Conservation (phyloP, 2,113 vertebrate genomes). For the Mionectes macconnelli region DNA sequence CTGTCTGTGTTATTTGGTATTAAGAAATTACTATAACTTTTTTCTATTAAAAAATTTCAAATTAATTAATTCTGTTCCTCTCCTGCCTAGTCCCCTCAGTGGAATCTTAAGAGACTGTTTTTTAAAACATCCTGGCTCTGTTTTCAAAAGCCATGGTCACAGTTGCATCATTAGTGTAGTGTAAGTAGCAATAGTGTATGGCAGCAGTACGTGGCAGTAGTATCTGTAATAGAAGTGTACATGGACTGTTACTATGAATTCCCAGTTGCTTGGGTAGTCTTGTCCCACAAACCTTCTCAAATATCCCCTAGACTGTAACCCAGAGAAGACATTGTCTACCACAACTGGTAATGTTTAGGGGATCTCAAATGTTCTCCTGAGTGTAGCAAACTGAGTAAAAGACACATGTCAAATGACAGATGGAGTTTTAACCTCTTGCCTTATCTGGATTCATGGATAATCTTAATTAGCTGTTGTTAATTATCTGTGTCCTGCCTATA, state of each 20-base stretch:
- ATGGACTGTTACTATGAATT: neutral
- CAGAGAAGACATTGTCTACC: neutral
- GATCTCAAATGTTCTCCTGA: neutral
- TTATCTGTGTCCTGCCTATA: neutral
- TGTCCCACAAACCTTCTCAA: neutral
- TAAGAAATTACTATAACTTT: neutral
- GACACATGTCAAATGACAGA: neutral
- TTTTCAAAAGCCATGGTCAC: neutral
- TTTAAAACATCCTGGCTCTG: neutral
- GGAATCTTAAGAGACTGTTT: neutral
- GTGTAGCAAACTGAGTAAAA: neutral
- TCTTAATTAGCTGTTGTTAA: no score
- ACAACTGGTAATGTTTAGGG: neutral
- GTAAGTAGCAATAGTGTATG: neutral
- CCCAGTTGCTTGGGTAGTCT: neutral
- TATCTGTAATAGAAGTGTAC: no score
- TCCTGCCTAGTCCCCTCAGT: neutral
- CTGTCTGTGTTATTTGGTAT: neutral
- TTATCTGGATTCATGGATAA: neutral
- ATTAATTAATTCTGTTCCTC: neutral
- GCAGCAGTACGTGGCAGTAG: neutral
- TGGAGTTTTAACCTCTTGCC: neutral
- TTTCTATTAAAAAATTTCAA: neutral
- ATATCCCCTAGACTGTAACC: neutral
- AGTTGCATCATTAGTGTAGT: neutral